Evolutionary conservation across 2,113 vertebrate genomes (phyloP).

Genomic region (Podilymbus podiceps): DNA sequence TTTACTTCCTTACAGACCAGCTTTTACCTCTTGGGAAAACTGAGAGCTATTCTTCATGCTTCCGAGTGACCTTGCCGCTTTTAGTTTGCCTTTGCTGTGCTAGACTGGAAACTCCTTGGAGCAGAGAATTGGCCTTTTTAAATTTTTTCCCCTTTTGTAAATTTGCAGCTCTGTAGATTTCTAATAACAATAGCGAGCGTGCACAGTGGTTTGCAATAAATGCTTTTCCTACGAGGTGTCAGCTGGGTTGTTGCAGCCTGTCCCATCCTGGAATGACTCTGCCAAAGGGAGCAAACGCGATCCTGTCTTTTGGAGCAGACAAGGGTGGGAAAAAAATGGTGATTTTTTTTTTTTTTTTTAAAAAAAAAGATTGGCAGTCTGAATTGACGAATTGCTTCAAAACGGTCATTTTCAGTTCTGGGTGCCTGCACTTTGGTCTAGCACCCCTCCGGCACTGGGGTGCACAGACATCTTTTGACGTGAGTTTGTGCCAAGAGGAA

Average conservation of each 20-base stretch:
- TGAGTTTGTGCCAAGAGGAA: neutral
- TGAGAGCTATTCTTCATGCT: neutral
- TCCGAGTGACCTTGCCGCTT: neutral
- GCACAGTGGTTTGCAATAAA: neutral
- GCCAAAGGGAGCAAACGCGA: fast-evolving
- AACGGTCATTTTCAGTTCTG: neutral
- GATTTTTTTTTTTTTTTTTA: too few relatives aligned
- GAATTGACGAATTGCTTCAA: neutral
- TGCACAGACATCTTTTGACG: neutral
- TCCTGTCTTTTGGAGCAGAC: neutral
- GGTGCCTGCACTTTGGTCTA: neutral
- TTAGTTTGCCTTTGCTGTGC: neutral
- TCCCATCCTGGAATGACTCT: neutral
- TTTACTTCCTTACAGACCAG: neutral
- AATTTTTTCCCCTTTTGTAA: neutral
- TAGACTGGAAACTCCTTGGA: neutral
- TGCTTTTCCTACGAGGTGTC: neutral
- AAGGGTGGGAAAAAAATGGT: neutral
- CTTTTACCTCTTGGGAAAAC: neutral
- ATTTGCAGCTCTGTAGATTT: neutral
- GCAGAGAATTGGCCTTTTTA: neutral
- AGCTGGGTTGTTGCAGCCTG: neutral
- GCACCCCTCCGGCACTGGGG: neutral
- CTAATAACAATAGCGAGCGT: neutral
- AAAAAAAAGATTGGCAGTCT: neutral